A percentile compares a stretch with the other conserved stretches of the same genome.
Evolutionary conservation across 2,113 vertebrate genomes (phyloP).

Genomic region (Synodontis membranacea): DNA sequence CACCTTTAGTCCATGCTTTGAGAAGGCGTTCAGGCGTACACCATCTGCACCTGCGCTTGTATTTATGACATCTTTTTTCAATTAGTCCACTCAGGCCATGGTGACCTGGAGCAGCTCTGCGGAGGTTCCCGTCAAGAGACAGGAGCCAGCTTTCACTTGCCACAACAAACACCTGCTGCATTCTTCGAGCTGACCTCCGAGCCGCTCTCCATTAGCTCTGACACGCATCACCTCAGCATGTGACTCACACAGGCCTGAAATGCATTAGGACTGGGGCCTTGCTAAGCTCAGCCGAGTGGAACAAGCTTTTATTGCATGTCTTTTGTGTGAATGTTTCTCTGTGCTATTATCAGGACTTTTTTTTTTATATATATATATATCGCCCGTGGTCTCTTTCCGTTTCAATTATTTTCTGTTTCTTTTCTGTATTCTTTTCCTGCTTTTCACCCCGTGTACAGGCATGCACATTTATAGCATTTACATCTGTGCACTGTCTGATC

Average conservation of each 20-base stretch:
- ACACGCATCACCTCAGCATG: slow-evolving; percentile 24
- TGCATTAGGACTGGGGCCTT: slow-evolving; percentile 2
- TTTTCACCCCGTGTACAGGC: background rate
- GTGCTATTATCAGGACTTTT: background rate
- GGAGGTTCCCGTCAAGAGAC: slow-evolving; percentile 8
- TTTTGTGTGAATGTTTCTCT: slow-evolving; percentile 17
- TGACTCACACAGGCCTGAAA: slow-evolving; percentile 20
- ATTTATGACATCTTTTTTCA: slow-evolving; percentile 34
- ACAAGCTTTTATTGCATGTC: slow-evolving; percentile 28
- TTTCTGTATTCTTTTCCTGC: no score
- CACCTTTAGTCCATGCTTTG: background rate
- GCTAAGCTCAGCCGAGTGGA: slow-evolving; percentile 26
- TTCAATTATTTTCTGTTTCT: background rate
- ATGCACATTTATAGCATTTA: background rate
- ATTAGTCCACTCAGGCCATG: slow-evolving; percentile 22
- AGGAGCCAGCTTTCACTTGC: background rate
- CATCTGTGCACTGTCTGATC: background rate
- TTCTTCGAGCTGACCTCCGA: slow-evolving; percentile 45
- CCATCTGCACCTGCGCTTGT: background rate
- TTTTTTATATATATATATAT: background rate
- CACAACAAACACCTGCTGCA: slow-evolving; percentile 13
- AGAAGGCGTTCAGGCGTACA: background rate
- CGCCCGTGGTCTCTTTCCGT: slow-evolving; percentile 9
- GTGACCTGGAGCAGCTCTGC: slow-evolving; percentile 24
- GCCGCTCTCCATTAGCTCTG: slow-evolving; percentile 39